Base-by-base conservation (phyloP, 2,797 vertebrate genomes). In the Xenentodon cancila region DNA sequence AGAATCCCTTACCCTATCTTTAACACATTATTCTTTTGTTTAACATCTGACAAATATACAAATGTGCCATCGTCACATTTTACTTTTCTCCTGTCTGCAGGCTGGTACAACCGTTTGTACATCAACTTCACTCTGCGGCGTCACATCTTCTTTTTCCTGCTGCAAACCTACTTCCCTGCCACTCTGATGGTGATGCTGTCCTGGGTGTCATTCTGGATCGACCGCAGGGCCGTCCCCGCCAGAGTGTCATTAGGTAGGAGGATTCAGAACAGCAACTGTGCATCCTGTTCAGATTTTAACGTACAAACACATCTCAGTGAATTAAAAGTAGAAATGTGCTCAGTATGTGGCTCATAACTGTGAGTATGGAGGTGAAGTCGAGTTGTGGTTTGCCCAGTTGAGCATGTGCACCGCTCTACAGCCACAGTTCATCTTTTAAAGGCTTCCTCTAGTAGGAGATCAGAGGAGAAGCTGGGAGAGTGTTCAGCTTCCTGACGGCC, bases 151-250 rank as follows among this genome's bases (percentile, higher is more conserved):
- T 98, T 99, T 81, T 99, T 99, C 90, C 84, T 99, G 90, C 95
- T 98, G 22, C 97, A 99, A 88, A 98, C 96, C 11, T 99, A 98
- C 66, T 99, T 98, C 59, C 97, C 97, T 0, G 96, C 96, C 34
- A 97, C 94, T 0, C 88, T 97, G 54, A 97, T 98, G 96, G 96
- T 97, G 89, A 97, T 98, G 95, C 56, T 98, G 78, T 98, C 97
- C 80, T 98, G 97, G 96, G 97, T 30, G 30, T 98, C 97, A 64
- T 99, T 99, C 92, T 99, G 97, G 97, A 99, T 99, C 0, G 97
- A 99, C 77, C 94, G 86, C 34, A 90, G 94, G 84, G 97, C 97
- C 5, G 96, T 97, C 44, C 97, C 97, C 0, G 97, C 97, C 73
- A 93, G 97, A 81, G 96, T 99, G 12, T 96, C 97, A 21, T 82